Conservation (phyloP, 2,113 vertebrate genomes). For the Cariama cristata region DNA sequence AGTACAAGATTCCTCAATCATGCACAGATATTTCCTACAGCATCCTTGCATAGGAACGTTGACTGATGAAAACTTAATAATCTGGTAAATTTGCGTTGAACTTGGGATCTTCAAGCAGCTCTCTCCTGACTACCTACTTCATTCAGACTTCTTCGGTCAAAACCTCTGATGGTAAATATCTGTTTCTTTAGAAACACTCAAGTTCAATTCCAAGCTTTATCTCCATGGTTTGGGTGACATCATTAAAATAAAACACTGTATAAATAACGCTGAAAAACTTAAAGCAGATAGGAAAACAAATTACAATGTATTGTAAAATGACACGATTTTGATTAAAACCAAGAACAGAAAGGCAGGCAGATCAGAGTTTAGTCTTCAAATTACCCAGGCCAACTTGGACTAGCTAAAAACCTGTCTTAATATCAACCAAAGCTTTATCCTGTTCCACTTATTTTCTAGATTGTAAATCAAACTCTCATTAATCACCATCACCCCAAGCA, state of each 20-base stretch:
- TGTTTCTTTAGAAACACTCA: background rate
- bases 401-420: background rate
- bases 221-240: background rate
- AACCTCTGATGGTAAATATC: background rate
- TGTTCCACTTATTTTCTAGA: background rate
- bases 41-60: background rate
- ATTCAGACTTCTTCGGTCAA: background rate
- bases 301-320: background rate
- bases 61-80: background rate
- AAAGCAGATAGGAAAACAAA: background rate
- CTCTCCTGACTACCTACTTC: background rate
- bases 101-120: background rate
- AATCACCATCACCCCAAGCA: background rate
- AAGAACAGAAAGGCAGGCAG: background rate
- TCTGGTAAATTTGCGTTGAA: background rate
- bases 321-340: background rate
- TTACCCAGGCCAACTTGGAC: background rate
- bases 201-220: background rate
- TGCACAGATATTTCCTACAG: background rate
- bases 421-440: background rate
- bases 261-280: background rate
- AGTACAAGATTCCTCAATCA: background rate
- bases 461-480: background rate
- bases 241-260: background rate
- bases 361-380: background rate